phyloP scores from a whole-genome alignment of 2,113 vertebrate species.

The Pycnonotus jocosus region DNA sequence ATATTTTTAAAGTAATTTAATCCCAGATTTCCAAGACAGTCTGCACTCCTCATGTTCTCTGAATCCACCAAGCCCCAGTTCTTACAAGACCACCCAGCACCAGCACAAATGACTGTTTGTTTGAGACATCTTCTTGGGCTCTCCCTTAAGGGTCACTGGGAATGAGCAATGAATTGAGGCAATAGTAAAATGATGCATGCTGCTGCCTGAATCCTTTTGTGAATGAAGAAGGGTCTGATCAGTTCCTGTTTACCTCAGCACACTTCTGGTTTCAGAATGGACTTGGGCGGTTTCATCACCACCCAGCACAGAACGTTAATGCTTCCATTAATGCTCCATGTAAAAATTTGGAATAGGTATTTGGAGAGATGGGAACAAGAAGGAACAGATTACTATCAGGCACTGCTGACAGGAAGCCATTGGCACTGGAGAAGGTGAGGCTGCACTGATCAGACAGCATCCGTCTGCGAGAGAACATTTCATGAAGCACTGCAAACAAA shows the following conservation, averaged over 20 bases:
- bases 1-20: neutral
- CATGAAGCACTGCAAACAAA: neutral
- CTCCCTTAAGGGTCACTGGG: neutral
- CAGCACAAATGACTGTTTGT: neutral
- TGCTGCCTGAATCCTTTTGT: neutral
- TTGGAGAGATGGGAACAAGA: neutral
- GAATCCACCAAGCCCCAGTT: neutral
- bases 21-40: neutral
- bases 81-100: neutral
- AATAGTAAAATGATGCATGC: neutral
- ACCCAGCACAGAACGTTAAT: neutral
- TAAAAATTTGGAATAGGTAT: neutral
- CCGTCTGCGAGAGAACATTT: neutral
- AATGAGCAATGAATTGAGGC: neutral
- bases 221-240: neutral
- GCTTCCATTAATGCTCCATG: neutral
- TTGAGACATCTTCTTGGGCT: neutral
- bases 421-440: neutral
- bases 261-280: neutral
- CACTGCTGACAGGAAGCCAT: neutral
- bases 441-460: neutral
- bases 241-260: neutral
- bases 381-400: neutral
- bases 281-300: neutral
- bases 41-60: neutral